Percentiles rank a stretch among this genome's conserved stretches.
phyloP scores from a whole-genome alignment of 2,113 vertebrate species.

The Bettongia penicillata region DNA sequence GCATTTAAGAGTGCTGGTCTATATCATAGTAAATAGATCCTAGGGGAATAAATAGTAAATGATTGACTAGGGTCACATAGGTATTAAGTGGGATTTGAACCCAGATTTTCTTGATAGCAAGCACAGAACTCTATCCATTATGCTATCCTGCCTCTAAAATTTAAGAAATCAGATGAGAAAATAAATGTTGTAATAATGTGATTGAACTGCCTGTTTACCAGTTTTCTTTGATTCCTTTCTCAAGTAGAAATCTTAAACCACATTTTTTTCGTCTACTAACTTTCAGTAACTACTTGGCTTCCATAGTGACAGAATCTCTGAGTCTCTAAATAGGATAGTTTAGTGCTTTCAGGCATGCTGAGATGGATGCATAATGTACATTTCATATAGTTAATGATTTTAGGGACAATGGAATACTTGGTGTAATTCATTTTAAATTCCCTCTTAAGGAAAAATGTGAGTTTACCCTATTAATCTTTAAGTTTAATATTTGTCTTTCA shows the following conservation, averaged over 20 bases:
- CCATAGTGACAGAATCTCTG: slow-evolving; percentile 36
- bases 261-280: slow-evolving; percentile 1
- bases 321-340: slow-evolving; percentile 2
- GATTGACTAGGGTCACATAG: not conserved
- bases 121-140: not conserved
- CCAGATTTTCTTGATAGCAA: not conserved
- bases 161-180: not conserved
- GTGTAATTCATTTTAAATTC: not conserved
- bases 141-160: not conserved
- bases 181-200: not conserved
- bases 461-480: slow-evolving; percentile 5
- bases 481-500: slow-evolving; percentile 18
- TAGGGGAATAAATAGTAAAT: not conserved
- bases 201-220: not conserved
- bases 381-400: slow-evolving; percentile 17
- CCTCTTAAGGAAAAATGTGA: not conserved
- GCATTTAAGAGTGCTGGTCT: not conserved
- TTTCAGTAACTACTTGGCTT: slow-evolving; percentile 34
- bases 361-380: not conserved
- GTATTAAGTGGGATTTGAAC: not conserved
- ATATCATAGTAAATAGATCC: not conserved
- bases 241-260: slow-evolving; percentile 24
- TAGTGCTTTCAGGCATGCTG: not conserved
- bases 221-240: not conserved
- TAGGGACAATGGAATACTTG: not conserved